Evolutionary conservation across 92 coral and sea anemone species (phyloP).

Genomic region (Pocillopora grandis): DNA sequence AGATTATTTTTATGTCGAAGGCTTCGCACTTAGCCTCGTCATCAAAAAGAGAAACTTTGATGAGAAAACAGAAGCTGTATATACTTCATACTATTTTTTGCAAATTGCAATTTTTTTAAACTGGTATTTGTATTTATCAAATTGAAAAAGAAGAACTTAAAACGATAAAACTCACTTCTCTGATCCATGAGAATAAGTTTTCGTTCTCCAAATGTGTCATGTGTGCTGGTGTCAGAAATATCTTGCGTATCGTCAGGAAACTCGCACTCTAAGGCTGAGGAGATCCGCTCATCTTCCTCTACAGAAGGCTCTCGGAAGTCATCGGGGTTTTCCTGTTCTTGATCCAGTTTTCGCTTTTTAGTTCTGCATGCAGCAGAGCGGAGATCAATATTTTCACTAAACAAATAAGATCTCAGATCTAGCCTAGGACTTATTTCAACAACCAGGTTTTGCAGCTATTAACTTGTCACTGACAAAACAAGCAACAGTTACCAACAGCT

Average conservation of each 20-base stretch:
- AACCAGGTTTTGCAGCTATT: too few species aligned
- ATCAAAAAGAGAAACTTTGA: too few species aligned
- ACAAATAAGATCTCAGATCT: too few species aligned
- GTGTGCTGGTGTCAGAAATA: background rate
- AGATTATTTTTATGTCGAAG: too few species aligned
- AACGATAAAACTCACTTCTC: background rate
- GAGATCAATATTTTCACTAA: background rate
- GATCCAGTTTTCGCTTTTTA: background rate
- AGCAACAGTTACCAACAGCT: too few species aligned
- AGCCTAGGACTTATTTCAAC: too few species aligned
- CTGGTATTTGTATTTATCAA: too few species aligned
- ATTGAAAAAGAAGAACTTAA: background rate
- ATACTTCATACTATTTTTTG: too few species aligned
- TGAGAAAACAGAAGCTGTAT: too few species aligned
- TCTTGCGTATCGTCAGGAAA: constrained; percentile 2
- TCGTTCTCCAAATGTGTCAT: background rate
- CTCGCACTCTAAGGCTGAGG: background rate
- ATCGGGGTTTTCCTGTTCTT: background rate
- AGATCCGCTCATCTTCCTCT: background rate
- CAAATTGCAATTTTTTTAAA: too few species aligned
- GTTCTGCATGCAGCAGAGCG: background rate
- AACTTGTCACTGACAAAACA: too few species aligned
- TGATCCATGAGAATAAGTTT: background rate
- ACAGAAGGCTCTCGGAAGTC: background rate
- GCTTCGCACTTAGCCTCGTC: too few species aligned